These are phyloP conservation scores for Cherax quadricarinatus DNA, from an alignment of 1,140 invertebrate species.

Conservation along the genomic window DNA sequence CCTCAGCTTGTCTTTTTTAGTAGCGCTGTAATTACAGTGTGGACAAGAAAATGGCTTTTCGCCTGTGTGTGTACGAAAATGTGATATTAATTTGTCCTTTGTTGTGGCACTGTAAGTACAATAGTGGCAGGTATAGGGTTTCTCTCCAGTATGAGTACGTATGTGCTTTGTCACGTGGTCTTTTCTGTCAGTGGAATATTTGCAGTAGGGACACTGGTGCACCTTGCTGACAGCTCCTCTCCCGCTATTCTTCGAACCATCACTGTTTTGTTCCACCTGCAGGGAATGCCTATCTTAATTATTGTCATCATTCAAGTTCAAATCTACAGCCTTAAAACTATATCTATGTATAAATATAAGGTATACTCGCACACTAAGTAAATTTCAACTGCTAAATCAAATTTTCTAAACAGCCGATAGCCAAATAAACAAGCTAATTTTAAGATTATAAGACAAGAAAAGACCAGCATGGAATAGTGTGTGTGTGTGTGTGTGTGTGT, in stretches of 20 bases:
- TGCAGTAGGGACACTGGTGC: slow-evolving; percentile 67
- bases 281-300: slow-evolving; percentile 67
- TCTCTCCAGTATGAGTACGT: slow-evolving; percentile 61
- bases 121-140: slow-evolving; percentile 59
- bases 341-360: neutral
- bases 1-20: slow-evolving; percentile 46
- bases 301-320: slow-evolving; percentile 49
- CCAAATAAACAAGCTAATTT: too few relatives aligned
- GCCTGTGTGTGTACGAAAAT: slow-evolving; percentile 55
- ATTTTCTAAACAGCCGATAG: too few relatives aligned
- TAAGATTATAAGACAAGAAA: too few relatives aligned
- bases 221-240: slow-evolving; percentile 68
- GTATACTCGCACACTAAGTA: neutral
- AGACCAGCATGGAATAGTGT: too few relatives aligned
- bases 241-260: slow-evolving; percentile 60
- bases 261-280: slow-evolving; percentile 65
- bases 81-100: slow-evolving; percentile 59
- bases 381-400: too few relatives aligned
- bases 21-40: slow-evolving; percentile 60
- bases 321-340: slow-evolving; percentile 34
- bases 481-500: too few relatives aligned
- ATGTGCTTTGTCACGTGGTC: slow-evolving; percentile 64
- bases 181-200: slow-evolving; percentile 67
- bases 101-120: slow-evolving; percentile 58
- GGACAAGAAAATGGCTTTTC: slow-evolving; percentile 58